phyloP scores from a whole-genome alignment of 2,888 invertebrate species.

The Scaptomyza tumidula region DNA sequence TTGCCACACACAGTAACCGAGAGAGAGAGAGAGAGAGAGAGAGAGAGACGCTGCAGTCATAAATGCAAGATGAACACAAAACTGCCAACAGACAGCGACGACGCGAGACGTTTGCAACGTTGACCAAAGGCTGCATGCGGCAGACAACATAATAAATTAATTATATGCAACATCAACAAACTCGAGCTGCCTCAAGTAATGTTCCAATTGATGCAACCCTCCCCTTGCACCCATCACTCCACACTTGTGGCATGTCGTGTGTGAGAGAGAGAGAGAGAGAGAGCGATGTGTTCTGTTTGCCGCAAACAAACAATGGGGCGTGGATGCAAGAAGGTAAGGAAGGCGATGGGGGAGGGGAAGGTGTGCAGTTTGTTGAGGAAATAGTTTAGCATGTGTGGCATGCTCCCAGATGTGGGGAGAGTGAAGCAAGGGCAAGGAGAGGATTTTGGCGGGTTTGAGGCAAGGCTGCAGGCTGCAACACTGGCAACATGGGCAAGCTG shows the following conservation, averaged over 20 bases:
- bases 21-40: neutral
- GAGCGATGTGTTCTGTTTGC: conserved; percentile 38
- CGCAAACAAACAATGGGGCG: conserved; percentile 75
- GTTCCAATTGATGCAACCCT: conserved; percentile 25
- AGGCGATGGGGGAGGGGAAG: conserved; percentile 1
- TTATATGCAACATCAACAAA: conserved; percentile 78
- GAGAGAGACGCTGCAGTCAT: conserved; percentile 54
- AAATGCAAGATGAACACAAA: conserved; percentile 67
- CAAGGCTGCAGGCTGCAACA: conserved; percentile 34
- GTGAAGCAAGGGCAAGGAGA: too few relatives aligned
- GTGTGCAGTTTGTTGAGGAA: conserved; percentile 24
- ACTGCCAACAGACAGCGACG: conserved; percentile 15
- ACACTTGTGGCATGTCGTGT: conserved; percentile 66
- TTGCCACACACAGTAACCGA: neutral
- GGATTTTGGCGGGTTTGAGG: conserved; percentile 19
- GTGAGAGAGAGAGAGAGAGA: conserved; percentile 3
- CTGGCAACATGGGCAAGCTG: conserved; percentile 35
- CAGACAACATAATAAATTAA: conserved; percentile 79
- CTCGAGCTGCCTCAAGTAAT: conserved; percentile 29
- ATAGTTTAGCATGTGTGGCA: conserved; percentile 77
- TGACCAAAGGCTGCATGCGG: conserved; percentile 61
- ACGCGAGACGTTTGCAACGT: conserved; percentile 3
- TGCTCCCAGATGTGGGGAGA: conserved; percentile 35
- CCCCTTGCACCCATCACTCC: neutral
- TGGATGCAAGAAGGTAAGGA: conserved; percentile 14